phyloP scores from a whole-genome alignment of 2,113 vertebrate species.

The Globicephala melas region DNA sequence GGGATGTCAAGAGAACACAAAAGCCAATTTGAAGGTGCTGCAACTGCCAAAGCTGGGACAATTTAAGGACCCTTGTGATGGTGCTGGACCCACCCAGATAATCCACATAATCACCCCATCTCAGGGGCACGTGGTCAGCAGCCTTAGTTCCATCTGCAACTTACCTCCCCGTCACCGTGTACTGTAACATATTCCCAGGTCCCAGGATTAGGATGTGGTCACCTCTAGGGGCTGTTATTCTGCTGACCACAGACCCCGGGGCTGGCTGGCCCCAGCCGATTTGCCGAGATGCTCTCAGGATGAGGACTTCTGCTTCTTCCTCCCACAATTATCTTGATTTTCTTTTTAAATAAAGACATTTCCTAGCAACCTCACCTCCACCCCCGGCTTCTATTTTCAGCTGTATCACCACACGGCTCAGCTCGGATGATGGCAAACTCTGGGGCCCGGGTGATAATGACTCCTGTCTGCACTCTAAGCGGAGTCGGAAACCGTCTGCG shows the following conservation, averaged over 20 bases:
- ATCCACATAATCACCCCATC: accelerated
- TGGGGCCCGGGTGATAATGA: accelerated
- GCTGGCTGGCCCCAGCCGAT: neutral
- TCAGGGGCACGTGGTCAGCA: accelerated
- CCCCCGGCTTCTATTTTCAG: neutral
- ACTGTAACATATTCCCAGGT: accelerated
- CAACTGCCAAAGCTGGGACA: accelerated
- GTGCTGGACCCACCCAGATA: neutral
- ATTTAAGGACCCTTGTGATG: neutral
- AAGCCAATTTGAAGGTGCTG: accelerated
- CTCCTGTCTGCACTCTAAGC: accelerated
- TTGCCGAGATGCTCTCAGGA: accelerated
- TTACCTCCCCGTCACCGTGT: accelerated
- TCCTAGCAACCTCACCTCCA: accelerated
- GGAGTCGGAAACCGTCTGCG: accelerated
- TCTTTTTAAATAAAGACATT: neutral
- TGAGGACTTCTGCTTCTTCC: neutral
- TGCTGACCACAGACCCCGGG: neutral
- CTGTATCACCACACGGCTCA: accelerated
- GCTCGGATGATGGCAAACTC: accelerated
- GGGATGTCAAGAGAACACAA: too few species aligned
- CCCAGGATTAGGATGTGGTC: accelerated
- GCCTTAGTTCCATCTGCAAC: neutral
- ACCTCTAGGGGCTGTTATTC: accelerated
- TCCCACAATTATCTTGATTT: neutral